Evolutionary conservation across 2,113 vertebrate species (phyloP), one percentile per base, ranked within the genome.

Genomic region (Nanger granti): DNA sequence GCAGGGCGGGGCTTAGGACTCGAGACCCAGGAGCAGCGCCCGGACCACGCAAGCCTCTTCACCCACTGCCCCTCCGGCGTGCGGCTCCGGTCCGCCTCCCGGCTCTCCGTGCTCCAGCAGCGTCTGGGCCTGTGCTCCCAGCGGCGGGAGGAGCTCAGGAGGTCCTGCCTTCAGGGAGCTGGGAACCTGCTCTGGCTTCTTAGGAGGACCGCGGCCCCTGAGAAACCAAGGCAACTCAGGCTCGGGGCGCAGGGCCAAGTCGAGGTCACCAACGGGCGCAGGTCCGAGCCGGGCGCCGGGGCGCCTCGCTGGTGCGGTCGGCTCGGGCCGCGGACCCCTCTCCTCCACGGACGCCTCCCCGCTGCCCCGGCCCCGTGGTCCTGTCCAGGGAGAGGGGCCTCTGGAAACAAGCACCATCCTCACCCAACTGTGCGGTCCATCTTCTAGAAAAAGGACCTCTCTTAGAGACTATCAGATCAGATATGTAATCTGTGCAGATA

Each of bases 391-490:
- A 24, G 54, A 92, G 41, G n/a, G 37, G 8, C n/a, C 6, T 37
- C n/a, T 41, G 55, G 22, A 44, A 34, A 10, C 7, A 52, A 31
- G 5, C 2, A 8, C 4, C 47, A 9, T 5, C 9, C 0, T 28
- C 14, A 8, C 55, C 29, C 26, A 82, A 24, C 22, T 6, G 3
- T 3, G 2, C 3, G 6, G 8, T 1, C 0, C 28, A 1, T 7
- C 14, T 55, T 44, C 49, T 31, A 34, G 5, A 26, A 12, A 9
- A 55, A 76, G 28, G n/a, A 6, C 17, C 6, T 10, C 66, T 34
- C 17, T 44, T n/a, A 44, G 12, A 59, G 8, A 41, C 8, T 1
- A 5, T 29, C 20, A 26, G 20, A 8, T 1, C 47, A 49, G 6
- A 26, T 8, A 28, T 44, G 73, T 44, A 44, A 28, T 44, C 8